Evolutionary conservation across 2,888 invertebrate species (phyloP), one percentile per base, ranked within the genome.

Genomic region (Drosophila fulvimacula): DNA sequence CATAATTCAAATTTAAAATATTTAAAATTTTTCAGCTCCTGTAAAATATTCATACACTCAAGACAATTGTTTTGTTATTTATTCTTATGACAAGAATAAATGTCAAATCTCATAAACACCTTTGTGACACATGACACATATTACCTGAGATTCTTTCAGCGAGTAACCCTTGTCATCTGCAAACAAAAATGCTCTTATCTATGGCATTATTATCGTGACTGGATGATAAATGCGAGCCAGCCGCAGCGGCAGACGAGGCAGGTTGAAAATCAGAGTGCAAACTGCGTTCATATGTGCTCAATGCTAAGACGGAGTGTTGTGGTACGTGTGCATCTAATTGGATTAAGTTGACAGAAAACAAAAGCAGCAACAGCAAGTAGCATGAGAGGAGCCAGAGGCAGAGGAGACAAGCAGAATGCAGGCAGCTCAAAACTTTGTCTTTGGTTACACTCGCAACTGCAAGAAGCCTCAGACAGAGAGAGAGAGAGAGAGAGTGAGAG

Each of bases 341-440:
- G 84, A 85, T 85, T 85, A 84, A 81, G 76, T 80, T 81, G 84
- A 84, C 87, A 82, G 77, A 76, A 59, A 79, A 85, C 70, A 79
- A 73, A 51, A 76, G 69, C 42, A 63, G 65, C 30, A 42, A 21
- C 19, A 34, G 13, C 55, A 32, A 42, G 30, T 5, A 6, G 6
- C 2, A 27, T 5, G 27, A 27, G 27, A 6, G 6, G 34, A 58
- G 38, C 0, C 17, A 17, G n/a, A 21, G 42, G 3, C 13, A 61
- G 58, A 52, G 21, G 36, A 36, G 34, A 5, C 44, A 61, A 64
- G 44, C 73, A 70, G 73, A 78, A 76, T 68, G 73, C 79, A 70
- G 76, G 60, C 73, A 75, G 72, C 68, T 64, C 17, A 70, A 85
- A 84, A 85, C 81, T 85, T 87, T 85, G 84, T 79, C 84, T 87